A percentile compares a stretch with the other conserved stretches of the same genome.
phyloP scores from a whole-genome alignment of 2,888 invertebrate genomes.

The Leistus spinibarbis region DNA sequence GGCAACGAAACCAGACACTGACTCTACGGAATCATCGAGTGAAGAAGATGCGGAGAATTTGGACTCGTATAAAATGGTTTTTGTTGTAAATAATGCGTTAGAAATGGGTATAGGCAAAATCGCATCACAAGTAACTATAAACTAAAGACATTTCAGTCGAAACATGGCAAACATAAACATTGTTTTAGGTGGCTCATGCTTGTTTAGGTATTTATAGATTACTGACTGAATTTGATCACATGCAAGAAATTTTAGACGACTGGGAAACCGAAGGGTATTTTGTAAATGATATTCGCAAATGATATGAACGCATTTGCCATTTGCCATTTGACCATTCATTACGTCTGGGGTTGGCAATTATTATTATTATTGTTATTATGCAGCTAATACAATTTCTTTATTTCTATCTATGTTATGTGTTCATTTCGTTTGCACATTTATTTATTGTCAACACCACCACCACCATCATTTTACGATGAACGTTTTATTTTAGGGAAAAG shows the following conservation, averaged over 20 bases:
- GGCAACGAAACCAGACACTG: constrained; percentile 37
- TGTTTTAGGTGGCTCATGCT: constrained; percentile 63
- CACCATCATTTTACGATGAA: too few relatives aligned
- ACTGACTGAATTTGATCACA: constrained; percentile 54
- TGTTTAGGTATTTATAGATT: constrained; percentile 62
- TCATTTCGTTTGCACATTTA: too few relatives aligned
- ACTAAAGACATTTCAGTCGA: not conserved
- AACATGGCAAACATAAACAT: constrained; percentile 10
- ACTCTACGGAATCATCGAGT: constrained; percentile 45
- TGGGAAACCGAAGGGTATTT: constrained; percentile 62
- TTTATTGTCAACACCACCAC: too few relatives aligned
- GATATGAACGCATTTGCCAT: too few relatives aligned
- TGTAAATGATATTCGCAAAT: too few relatives aligned
- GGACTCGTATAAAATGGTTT: constrained; percentile 66
- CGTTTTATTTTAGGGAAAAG: constrained; percentile 55
- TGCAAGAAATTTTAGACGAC: constrained; percentile 57
- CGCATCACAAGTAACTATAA: constrained; percentile 60
- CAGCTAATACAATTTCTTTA: too few relatives aligned
- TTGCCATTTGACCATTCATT: too few relatives aligned
- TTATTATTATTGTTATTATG: too few relatives aligned
- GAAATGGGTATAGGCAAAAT: constrained; percentile 69
- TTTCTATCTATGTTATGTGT: too few relatives aligned
- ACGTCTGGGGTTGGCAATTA: too few relatives aligned
- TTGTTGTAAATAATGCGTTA: constrained; percentile 65
- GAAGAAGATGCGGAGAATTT: constrained; percentile 50